Conservation (phyloP, 2,888 invertebrate genomes). For the Pyrochroa serraticornis region DNA sequence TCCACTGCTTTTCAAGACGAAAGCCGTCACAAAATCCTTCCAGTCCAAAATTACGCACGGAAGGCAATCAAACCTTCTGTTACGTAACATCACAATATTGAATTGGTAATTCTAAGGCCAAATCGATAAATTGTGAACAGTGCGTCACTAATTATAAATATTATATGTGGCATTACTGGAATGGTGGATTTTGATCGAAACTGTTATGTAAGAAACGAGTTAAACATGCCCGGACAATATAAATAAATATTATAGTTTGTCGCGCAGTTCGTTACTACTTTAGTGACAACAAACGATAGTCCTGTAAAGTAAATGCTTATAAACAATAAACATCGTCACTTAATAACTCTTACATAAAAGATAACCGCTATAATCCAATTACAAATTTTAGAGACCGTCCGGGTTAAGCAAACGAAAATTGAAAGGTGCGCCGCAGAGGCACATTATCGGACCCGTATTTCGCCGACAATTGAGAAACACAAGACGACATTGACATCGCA, state of each 20-base stretch:
- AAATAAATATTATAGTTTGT: slow-evolving; percentile 22
- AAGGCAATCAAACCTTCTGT: background rate
- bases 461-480: too few species aligned
- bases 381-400: too few species aligned
- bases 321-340: slow-evolving; percentile 12
- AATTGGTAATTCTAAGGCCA: slow-evolving; percentile 36
- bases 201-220: slow-evolving; percentile 19
- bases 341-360: slow-evolving; percentile 21
- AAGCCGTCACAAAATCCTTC: too few species aligned
- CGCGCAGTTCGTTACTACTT: slow-evolving; percentile 15
- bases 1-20: too few species aligned
- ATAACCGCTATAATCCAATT: background rate
- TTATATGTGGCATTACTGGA: slow-evolving; percentile 12
- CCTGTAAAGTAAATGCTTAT: too few species aligned
- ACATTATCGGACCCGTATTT: too few species aligned
- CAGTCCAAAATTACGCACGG: too few species aligned
- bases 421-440: too few species aligned
- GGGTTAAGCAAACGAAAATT: too few species aligned
- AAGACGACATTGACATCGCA: too few species aligned
- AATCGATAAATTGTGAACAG: slow-evolving; percentile 38
- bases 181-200: slow-evolving; percentile 19
- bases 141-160: slow-evolving; percentile 36
- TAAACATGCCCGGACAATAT: slow-evolving; percentile 20
- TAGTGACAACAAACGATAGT: background rate
- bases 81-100: slow-evolving; percentile 15